These are phyloP conservation scores for Antedon bifida DNA, from an alignment of 35 echinoderm and acorn worm genomes.

Conservation along the genomic window DNA sequence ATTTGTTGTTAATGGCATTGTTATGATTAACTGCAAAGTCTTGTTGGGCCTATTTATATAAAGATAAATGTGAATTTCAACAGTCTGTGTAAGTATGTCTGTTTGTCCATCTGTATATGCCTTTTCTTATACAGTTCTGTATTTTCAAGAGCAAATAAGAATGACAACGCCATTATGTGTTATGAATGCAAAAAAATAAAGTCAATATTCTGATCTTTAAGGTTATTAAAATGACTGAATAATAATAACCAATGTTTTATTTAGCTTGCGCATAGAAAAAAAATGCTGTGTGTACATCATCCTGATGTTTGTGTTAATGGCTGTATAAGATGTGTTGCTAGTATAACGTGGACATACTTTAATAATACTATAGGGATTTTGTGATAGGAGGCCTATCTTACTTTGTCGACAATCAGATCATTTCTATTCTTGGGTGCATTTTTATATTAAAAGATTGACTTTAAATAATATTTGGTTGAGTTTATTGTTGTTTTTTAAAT, in stretches of 20 bases:
- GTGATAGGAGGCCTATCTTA: neutral
- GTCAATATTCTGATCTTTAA: too few relatives aligned
- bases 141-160: too few relatives aligned
- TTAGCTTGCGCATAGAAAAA: neutral
- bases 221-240: neutral
- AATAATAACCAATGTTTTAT: neutral
- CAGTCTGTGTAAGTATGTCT: too few relatives aligned
- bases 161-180: too few relatives aligned
- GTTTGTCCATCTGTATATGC: too few relatives aligned
- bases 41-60: too few relatives aligned
- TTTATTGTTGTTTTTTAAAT: too few relatives aligned
- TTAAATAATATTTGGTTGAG: neutral
- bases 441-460: neutral
- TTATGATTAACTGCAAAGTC: too few relatives aligned
- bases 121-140: too few relatives aligned
- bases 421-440: slow-evolving; percentile 1
- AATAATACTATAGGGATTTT: neutral
- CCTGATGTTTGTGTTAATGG: neutral
- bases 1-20: too few relatives aligned
- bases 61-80: too few relatives aligned
- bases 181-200: too few relatives aligned
- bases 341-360: neutral
- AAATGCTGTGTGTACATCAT: neutral
- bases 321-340: neutral
- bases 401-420: neutral